Base-by-base conservation (phyloP, 2,797 vertebrate species). In the Argyrosomus regius region DNA sequence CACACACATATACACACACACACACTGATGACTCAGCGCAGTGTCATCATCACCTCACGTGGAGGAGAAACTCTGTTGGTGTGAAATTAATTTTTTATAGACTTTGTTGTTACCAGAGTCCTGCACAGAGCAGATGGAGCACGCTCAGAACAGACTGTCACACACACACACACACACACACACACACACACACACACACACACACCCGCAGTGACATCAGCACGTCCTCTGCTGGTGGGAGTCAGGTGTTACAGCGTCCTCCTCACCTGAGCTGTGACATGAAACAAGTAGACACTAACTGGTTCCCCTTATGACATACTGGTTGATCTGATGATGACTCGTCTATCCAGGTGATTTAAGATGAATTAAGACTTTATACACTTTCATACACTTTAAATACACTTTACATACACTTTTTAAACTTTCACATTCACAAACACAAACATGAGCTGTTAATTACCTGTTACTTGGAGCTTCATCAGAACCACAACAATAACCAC, bases 41-140 rank as follows among this genome's bases (percentile, higher is more conserved):
- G 72, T 54, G 4, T 91, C 90, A 90, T 78, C 81, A 58, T 85
- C 85, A 76, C 84, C 86, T 92, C 89, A 91, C 90, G 90, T 92
- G 90, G 87, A 88, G 88, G 87, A 92, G 83, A 91, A 75, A 87
- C 83, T 84, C 77, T 0, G 80, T 88, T 6, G 74, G 85, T 89
- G 82, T 91, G 73, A 89, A 83, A 79, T 81, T 3, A 62, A 83
- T 87, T 88, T 91, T 86, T 35, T 35, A 35, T 86, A 74, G 79
- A 75, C 53, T 80, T 88, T 84, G 64, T 81, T 79, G 54, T 85
- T 67, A 50, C 22, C 28, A 17, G 31, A 58, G 69, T 67, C 24
- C 58, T 68, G 66, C 17, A 67, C 53, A 60, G 20, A 71, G 78
- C 86, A 89, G 86, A 87, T 87, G 87, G 88, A 79, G 54, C 0